Base-by-base conservation (phyloP, 1,140 invertebrate genomes). In the Myzus persicae region DNA sequence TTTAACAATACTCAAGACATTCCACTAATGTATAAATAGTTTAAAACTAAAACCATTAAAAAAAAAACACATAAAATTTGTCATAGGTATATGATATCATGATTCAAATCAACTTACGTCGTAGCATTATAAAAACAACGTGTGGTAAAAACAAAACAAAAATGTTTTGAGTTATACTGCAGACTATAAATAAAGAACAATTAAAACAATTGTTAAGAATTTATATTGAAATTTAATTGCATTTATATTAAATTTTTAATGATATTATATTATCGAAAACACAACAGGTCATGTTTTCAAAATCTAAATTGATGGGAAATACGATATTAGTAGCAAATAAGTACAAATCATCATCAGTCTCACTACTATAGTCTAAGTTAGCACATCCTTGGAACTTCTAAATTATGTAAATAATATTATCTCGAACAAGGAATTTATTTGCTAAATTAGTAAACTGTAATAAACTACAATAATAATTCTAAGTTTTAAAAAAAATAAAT, bases 31-130 rank as follows among this genome's bases (percentile, higher is more conserved):
- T 76, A 76, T n/a, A 76, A 76, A n/a, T 18, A 5, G 22, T 76
- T 76, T 76, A 76, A n/a, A 76, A 76, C 59, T 76, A 18, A n/a
- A 76, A 76, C n/a, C n/a, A 76, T 76, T 76, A n/a, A n/a, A 76
- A n/a, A 26, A 59, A 76, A 76, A 76, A n/a, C 59, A 76, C 59
- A 76, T 76, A n/a, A n/a, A n/a, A n/a, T 76, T n/a, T 76, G 31
- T n/a, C 59, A 76, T 76, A 26, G 24, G 24, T 54, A 76, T n/a
- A n/a, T 76, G 26, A 31, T 67, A 76, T 76, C n/a, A 76, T 76
- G n/a, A 76, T 76, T 76, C 59, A 76, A n/a, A 76, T 76, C 20
- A 18, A 76, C 59, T 76, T 76, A n/a, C 31, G 31, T n/a, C 14
- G 14, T 18, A 76, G 31, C 31, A 31, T n/a, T n/a, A 76, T 18